Evolutionary conservation across 1,140 invertebrate species (phyloP), one percentile per base, ranked within the genome.

Genomic region (Anoplophora glabripennis): DNA sequence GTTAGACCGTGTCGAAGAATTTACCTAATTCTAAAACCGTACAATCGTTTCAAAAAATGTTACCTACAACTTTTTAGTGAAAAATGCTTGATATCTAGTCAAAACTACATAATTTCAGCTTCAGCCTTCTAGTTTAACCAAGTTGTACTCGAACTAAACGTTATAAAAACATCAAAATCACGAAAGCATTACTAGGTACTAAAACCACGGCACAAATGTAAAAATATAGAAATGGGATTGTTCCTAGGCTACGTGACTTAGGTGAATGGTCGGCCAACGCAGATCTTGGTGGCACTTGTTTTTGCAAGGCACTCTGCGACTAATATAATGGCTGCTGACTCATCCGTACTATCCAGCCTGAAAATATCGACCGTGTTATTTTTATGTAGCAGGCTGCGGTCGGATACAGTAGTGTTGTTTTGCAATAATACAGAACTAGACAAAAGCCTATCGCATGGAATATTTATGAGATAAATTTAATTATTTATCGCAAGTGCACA

Each of bases 281-380:
- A 18, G 21, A 46, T 9, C 12, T 44, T 17, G n/a, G 40, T 28
- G 40, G 56, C 56, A 58, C 56, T 58, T 58, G 56, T 58, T 58
- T 58, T 58, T 44, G 54, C 54, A 34, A 56, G 54, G 54, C 44
- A 35, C 28, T 41, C 53, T 41, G 35, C 54, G 54, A 56, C 38
- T 21, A 42, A 15, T n/a, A 34, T 34, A 11, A 41, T 48, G 42
- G 42, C 54, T 47, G 56, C 62, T 64, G 62, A 64, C 62, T 64
- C 62, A 64, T 61, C 56, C 45, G 34, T 67, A 67, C 55, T 67
- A 59, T 17, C 38, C 59, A 59, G 37, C 7, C 21, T 37, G 56
- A 57, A 67, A 67, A 67, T 59, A 61, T 64, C 46, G 53, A 14
- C 15, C 38, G 47, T 41, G 41, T 54, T 54, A 54, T 54, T 54